phyloP scores from a whole-genome alignment of 2,113 vertebrate genomes.

The Apistogramma diplotaenia region DNA sequence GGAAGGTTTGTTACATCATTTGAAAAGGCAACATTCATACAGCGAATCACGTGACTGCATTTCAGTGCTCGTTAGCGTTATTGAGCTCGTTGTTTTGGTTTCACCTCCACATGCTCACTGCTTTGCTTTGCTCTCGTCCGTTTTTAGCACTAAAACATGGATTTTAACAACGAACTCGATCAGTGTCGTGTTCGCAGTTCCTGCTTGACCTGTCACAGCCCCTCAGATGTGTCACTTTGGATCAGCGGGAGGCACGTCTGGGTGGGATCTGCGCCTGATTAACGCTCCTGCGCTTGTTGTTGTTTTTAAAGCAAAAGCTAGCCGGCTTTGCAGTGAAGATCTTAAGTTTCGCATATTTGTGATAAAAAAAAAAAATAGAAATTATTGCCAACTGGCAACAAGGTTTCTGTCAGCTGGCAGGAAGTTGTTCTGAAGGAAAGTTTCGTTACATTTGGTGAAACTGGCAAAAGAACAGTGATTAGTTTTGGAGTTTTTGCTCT shows the following conservation, averaged over 20 bases:
- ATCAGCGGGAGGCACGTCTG: too few relatives aligned
- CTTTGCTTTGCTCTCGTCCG: background rate
- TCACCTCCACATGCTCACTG: background rate
- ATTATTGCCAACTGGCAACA: background rate
- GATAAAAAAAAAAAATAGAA: background rate
- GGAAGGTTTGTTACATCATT: background rate
- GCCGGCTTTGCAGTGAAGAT: accelerated
- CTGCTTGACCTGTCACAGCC: too few relatives aligned
- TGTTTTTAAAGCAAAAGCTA: too few relatives aligned
- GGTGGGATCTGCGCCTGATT: too few relatives aligned
- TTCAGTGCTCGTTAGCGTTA: accelerated
- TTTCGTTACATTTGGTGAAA: background rate
- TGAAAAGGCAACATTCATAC: background rate
- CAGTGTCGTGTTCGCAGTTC: background rate
- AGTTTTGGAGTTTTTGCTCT: too few relatives aligned
- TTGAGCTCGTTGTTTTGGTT: background rate
- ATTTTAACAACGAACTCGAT: background rate
- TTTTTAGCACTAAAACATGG: background rate
- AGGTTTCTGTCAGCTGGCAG: background rate
- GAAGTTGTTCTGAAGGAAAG: background rate
- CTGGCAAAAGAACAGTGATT: too few relatives aligned
- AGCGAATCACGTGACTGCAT: background rate
- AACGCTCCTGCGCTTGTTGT: too few relatives aligned
- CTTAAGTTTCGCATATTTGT: background rate
- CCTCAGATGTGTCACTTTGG: too few relatives aligned